phyloP scores from a whole-genome alignment of 2,888 invertebrate species.

The Phlogophora meticulosa region DNA sequence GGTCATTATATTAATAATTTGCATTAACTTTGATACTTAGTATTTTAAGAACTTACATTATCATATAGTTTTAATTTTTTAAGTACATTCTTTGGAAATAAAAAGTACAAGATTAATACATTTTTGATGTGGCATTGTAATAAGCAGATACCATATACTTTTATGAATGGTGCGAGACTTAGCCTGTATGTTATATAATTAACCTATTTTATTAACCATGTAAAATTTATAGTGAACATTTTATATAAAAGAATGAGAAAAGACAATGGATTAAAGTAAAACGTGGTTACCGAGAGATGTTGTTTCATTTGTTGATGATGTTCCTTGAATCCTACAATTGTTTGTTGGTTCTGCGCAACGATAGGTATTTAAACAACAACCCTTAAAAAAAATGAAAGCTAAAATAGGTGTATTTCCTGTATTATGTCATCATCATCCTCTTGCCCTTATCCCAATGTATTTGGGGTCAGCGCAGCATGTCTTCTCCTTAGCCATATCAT shows the following conservation, averaged over 20 bases:
- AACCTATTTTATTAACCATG: constrained; percentile 65
- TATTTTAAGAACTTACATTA: constrained; percentile 27
- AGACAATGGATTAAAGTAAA: constrained; percentile 77
- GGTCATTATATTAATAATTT: constrained; percentile 31
- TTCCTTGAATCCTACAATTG: too few species aligned
- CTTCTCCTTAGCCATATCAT: too few species aligned
- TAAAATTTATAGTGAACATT: constrained; percentile 68
- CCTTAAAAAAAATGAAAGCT: too few species aligned
- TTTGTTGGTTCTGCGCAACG: neutral
- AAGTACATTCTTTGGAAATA: constrained; percentile 37
- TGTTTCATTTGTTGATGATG: constrained; percentile 70
- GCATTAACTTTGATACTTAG: constrained; percentile 22
- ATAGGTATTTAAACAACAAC: neutral
- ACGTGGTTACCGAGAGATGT: constrained; percentile 78
- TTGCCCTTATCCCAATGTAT: too few species aligned
- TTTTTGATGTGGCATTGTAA: constrained; percentile 37
- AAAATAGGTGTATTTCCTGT: too few species aligned
- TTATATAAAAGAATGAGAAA: constrained; percentile 68
- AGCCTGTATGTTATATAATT: constrained; percentile 61
- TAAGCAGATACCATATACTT: constrained; percentile 39
- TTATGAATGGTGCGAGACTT: constrained; percentile 65
- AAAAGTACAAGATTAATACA: constrained; percentile 43
- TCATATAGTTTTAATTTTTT: constrained; percentile 52
- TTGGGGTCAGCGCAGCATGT: too few species aligned
- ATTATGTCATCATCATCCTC: too few species aligned